phyloP scores from a whole-genome alignment of 37 sponge, comb jelly and placozoan genomes.

The Halichondria panicea region DNA sequence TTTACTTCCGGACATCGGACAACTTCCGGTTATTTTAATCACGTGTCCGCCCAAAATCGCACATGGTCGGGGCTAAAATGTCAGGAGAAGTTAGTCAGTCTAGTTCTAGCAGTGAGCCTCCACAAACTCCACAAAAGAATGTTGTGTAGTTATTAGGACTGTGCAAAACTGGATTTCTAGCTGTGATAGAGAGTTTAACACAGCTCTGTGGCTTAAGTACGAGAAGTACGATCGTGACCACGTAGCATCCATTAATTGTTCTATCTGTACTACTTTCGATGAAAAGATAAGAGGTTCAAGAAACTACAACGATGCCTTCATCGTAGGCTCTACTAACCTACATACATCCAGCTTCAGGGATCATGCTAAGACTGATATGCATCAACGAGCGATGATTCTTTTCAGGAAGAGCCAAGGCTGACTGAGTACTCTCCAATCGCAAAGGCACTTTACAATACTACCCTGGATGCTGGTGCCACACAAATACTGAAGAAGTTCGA shows the following conservation, averaged over 20 bases:
- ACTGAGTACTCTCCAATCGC: constrained; percentile 27
- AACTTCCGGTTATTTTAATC: too few species aligned
- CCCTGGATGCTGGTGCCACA: neutral
- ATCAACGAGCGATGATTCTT: constrained; percentile 19
- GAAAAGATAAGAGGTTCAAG: constrained; percentile 1
- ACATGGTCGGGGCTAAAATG: too few species aligned
- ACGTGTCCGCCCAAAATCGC: too few species aligned
- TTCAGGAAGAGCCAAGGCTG: constrained; percentile 10
- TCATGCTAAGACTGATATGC: constrained; percentile 28
- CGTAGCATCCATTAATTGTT: constrained; percentile 10
- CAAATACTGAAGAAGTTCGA: constrained; percentile 34
- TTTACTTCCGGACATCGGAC: too few species aligned
- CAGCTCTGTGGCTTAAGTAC: constrained; percentile 27
- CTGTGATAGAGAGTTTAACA: constrained; percentile 30
- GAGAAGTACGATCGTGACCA: constrained; percentile 26
- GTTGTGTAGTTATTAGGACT: neutral
- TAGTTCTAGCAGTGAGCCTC: too few species aligned
- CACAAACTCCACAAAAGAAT: neutral
- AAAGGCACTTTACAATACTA: neutral
- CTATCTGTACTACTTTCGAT: constrained; percentile 17
- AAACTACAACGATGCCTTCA: constrained; percentile 50
- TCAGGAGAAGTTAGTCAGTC: too few species aligned
- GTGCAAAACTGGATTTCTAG: constrained; percentile 36
- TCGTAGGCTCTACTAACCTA: constrained; percentile 37
- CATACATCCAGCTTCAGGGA: constrained; percentile 23